phyloP scores from a whole-genome alignment of 64 coral and sea anemone genomes.

The Actinia tenebrosa region DNA sequence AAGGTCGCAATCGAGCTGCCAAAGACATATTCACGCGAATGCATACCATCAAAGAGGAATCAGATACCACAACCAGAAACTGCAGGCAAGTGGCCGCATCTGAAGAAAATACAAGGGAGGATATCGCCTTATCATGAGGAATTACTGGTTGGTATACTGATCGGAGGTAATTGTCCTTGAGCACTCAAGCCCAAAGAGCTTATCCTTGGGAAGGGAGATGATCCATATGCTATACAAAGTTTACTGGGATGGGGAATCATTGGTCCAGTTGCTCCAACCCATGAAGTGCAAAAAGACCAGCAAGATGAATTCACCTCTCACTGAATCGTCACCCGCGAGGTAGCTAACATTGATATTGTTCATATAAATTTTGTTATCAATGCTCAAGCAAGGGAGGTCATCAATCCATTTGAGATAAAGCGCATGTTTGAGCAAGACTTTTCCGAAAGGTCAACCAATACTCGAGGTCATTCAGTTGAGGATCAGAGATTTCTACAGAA shows the following conservation, averaged over 20 bases:
- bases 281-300: not conserved
- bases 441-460: not conserved
- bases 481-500: not conserved
- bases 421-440: constrained; percentile 12
- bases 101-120: not conserved
- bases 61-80: constrained; percentile 5
- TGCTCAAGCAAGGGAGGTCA: not conserved
- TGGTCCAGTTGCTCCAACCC: not conserved
- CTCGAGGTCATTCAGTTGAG: not conserved
- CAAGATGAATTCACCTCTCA: not conserved
- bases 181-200: constrained; percentile 5
- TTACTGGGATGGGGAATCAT: not conserved
- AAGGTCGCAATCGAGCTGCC: constrained; percentile 7
- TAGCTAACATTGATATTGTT: not conserved
- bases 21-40: constrained; percentile 22
- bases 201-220: not conserved
- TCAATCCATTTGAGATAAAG: constrained; percentile 8
- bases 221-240: not conserved
- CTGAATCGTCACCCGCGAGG: not conserved
- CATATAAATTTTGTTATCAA: not conserved
- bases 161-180: not conserved
- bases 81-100: not conserved
- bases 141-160: not conserved
- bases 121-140: not conserved
- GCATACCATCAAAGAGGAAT: constrained; percentile 43